A percentile compares a stretch with the other conserved stretches of the same genome.
Evolutionary conservation across 2,113 vertebrate genomes (phyloP).

Genomic region (Bettongia penicillata): DNA sequence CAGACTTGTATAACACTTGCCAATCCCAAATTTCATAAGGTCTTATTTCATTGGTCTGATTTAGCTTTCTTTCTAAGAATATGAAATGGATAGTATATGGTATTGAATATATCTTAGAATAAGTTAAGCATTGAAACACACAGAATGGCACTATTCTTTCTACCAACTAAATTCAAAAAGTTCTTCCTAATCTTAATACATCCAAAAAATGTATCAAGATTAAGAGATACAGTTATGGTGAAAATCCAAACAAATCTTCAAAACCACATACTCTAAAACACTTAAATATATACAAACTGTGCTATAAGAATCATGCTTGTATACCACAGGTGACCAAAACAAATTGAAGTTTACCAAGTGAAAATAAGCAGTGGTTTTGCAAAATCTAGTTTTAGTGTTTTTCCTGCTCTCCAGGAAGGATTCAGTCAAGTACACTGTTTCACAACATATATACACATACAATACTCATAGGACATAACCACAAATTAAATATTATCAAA

Average conservation of each 20-base stretch:
- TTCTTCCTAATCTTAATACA: slow-evolving; percentile 70
- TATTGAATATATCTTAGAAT: slow-evolving; percentile 79
- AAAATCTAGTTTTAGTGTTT: slow-evolving; percentile 33
- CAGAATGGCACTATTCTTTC: slow-evolving; percentile 71
- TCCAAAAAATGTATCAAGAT: slow-evolving; percentile 75
- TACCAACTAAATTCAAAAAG: slow-evolving; percentile 74
- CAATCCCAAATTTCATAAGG: slow-evolving; percentile 71
- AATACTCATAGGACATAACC: slow-evolving; percentile 69
- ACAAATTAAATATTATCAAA: slow-evolving; percentile 83
- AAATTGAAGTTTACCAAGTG: slow-evolving; percentile 41
- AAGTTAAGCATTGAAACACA: slow-evolving; percentile 85
- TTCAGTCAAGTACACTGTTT: slow-evolving; percentile 58
- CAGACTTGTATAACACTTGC: slow-evolving; percentile 46
- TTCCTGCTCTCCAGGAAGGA: slow-evolving; percentile 53
- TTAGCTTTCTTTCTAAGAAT: slow-evolving; percentile 70
- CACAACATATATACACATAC: slow-evolving; percentile 52
- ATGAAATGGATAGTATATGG: slow-evolving; percentile 73
- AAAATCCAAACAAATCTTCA: slow-evolving; percentile 69
- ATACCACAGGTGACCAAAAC: slow-evolving; percentile 30
- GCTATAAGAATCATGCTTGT: slow-evolving; percentile 67
- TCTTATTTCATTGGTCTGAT: slow-evolving; percentile 62
- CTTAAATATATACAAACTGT: slow-evolving; percentile 76
- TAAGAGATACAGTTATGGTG: slow-evolving; percentile 76
- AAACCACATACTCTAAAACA: slow-evolving; percentile 75
- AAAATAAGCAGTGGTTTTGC: neutral